Evolutionary conservation across 2,888 invertebrate genomes (phyloP), one percentile per base, ranked within the genome.

Genomic region (Lathronympha strigana): DNA sequence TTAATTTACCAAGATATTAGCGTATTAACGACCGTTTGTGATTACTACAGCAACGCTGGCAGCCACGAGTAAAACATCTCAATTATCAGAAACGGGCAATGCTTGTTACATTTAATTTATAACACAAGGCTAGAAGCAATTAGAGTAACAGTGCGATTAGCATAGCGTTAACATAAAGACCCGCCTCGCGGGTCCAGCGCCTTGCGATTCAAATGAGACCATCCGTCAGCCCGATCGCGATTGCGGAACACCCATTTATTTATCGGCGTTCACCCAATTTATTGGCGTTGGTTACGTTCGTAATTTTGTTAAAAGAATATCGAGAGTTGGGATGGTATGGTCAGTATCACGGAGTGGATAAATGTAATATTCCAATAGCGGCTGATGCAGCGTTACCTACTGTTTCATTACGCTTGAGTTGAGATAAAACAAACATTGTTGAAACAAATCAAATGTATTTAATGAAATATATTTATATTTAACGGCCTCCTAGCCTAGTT

Each of bases 111-210:
- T 43, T 43, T 28, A 13, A 43, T 55, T 43, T 43, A 28, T 43
- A 55, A 17, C 38, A 40, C 15, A 40, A 55, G 40, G 55, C 43
- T 43, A 19, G 28, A 55, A 55, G 55, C 55, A 55, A 55, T 55
- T 55, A 55, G 55, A 55, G 55, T 55, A 55, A 55, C 55, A 55
- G 55, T 28, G 25, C 28, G 55, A 55, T 55, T 55, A 55, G 55
- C 40, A 55, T 55, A 55, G 40, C 55, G 55, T 55, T 55, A 55
- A 55, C 55, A 55, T 55, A 55, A 43, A 55, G 17, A 19, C 36
- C 43, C 19, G 51, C 19, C 43, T 43, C 47, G 47, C 23, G 19
- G 57, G 45, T 45, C 57, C 55, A 28, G 17, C 55, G 40, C 55
- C 57, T 45, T 57, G 31, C 57, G 57, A 57, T 45, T 57, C 45